Percentiles rank a stretch among this genome's conserved stretches.
Evolutionary conservation across 2,113 vertebrate species (phyloP).

Genomic region (Lophura nycthemera): DNA sequence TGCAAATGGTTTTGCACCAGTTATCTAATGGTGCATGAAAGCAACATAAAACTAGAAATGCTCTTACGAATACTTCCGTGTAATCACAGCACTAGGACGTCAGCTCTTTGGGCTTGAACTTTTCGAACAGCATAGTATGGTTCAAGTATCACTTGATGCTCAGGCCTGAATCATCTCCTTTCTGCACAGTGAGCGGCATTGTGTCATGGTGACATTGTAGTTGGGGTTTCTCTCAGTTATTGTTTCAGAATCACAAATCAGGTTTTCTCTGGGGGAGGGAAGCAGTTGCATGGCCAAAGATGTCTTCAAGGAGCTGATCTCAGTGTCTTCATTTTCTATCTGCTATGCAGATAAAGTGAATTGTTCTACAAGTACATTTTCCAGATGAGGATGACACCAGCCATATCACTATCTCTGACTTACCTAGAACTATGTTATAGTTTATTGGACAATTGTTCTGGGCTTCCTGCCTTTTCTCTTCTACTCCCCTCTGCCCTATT

Average conservation of each 20-base stretch:
- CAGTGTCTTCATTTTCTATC: not conserved
- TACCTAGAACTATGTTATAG: not conserved
- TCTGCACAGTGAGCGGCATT: not conserved
- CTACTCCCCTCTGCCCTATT: not conserved
- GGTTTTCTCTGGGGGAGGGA: not conserved
- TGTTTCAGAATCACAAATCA: not conserved
- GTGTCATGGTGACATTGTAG: not conserved
- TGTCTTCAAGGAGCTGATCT: not conserved
- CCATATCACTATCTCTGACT: not conserved
- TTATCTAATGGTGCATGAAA: conserved; percentile 38
- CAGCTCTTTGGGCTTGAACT: conserved; percentile 6
- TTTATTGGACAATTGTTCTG: not conserved
- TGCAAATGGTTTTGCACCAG: conserved; percentile 19
- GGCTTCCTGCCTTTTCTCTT: not conserved
- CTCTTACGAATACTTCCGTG: not conserved
- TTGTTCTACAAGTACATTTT: not conserved
- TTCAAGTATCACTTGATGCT: not conserved
- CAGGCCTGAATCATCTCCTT: not conserved
- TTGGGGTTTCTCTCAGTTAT: not conserved
- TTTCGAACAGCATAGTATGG: not conserved
- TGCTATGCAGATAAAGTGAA: not conserved
- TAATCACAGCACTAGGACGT: not conserved
- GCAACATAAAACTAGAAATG: not conserved
- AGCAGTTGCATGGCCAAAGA: not conserved
- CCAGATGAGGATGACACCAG: not conserved